Evolutionary conservation across 1,140 invertebrate genomes (phyloP), one percentile per base, ranked within the genome.

Genomic region (Hydropsyche tenuis): DNA sequence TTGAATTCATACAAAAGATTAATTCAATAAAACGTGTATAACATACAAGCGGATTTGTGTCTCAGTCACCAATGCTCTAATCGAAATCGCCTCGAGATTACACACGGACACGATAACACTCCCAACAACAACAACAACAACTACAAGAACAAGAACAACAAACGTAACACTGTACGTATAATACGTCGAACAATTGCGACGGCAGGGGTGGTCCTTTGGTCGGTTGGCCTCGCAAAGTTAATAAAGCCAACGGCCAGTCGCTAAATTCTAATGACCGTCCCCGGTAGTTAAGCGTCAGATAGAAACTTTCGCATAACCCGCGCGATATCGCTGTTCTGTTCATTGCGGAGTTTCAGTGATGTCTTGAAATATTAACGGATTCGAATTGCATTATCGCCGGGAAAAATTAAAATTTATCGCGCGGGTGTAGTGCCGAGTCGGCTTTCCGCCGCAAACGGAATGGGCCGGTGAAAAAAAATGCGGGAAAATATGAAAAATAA

Each of bases 201-300:
- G n/a, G 9, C 30, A 3, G 30, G 30, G 30, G 9, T 9, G 25
- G 56, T 60, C 23, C 20, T 23, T 25, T 27, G 56, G 18, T 60
- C 23, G 11, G 56, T 60, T 25, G 22, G 22, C 56, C 56, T 60
- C 56, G 56, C 23, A 60, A 60, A 60, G 56, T 60, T 60, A 60
- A 60, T 60, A 60, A 22, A 60, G 22, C 56, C 23, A 18, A 20
- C 9, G 22, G 22, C 23, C 56, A 60, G 56, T 25, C 14, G 56
- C 56, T 60, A 60, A 60, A 60, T 60, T 20, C 56, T 60, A 60
- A 60, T 60, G 56, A 60, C 56, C 56, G 23, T 60, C 56, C 18
- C 56, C 11, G 56, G 22, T 23, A 60, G 56, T 60, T 60, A 60
- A 60, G 22, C 56, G 20, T 18, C 23, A 12, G 22, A 60, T 16